A percentile compares a stretch with the other conserved stretches of the same genome.
Evolutionary conservation across 2,113 vertebrate genomes (phyloP).

Genomic region (Esox niger): DNA sequence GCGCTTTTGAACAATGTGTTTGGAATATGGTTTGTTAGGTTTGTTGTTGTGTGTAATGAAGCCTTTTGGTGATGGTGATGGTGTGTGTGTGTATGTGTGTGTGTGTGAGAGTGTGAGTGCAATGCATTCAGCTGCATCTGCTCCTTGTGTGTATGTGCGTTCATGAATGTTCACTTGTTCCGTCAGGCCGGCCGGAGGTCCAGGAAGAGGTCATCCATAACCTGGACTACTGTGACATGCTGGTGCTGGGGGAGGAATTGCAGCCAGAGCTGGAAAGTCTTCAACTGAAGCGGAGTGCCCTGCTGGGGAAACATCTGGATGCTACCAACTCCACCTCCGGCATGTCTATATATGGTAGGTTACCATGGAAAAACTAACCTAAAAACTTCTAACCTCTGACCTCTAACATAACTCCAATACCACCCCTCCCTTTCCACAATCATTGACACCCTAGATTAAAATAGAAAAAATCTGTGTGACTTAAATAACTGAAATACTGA

Average conservation of each 20-base stretch:
- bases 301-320: slow-evolving; percentile 88
- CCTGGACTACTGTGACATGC: slow-evolving; percentile 93
- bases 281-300: slow-evolving; percentile 74
- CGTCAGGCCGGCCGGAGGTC: slow-evolving; percentile 71
- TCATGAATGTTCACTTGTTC: neutral
- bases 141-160: neutral
- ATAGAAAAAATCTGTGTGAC: no score
- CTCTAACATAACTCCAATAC: neutral
- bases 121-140: no score
- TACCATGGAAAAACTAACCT: neutral
- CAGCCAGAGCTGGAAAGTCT: slow-evolving; percentile 82
- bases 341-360: slow-evolving; percentile 92
- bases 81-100: slow-evolving; percentile 5
- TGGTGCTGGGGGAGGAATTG: slow-evolving; percentile 87
- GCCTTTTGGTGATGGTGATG: neutral
- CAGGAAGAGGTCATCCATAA: slow-evolving; percentile 91
- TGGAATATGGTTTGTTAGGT: no score
- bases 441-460: no score
- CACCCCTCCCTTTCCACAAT: neutral
- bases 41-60: no score
- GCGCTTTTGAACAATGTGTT: no score
- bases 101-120: neutral
- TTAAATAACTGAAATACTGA: no score
- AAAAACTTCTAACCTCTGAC: neutral
- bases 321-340: slow-evolving; percentile 94